Base-by-base conservation (phyloP, 2,113 vertebrate genomes). In the Equus quagga region DNA sequence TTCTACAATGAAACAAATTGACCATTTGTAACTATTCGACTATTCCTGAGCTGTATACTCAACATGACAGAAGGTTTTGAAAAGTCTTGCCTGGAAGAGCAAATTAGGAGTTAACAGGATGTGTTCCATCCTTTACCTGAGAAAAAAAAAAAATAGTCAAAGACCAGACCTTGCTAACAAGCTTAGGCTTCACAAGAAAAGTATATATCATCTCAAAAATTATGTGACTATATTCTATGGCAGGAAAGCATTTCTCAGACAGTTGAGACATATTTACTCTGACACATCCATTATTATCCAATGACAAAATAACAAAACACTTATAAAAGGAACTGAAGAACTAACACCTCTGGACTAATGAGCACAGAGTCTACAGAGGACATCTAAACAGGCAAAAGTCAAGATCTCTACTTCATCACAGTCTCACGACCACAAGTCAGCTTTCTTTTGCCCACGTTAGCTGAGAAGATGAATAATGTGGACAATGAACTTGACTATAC, bases 201-300 rank as follows among this genome's bases (percentile, higher is more conserved):
- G 14, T 58, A 28, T 58, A 72, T 49, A 67, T 89, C 51, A 84
- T 70, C 64, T 94, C 5, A 54, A 92, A 97, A 84, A 91, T 56
- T 28, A 79, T 44, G n/a, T 92, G 41, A 58, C 54, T 49, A 28
- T 69, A 64, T 60, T 90, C 49, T 91, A 69, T 0, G 13, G 9
- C 89, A 89, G 41, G 23, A 23, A 82, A 86, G 11, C 15, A 58
- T 91, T 89, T 82, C 82, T 96, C 69, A 93, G 85, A 8, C 19
- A 78, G 70, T 84, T 85, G 65, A 89, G 78, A 81, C 44, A 87
- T 73, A 97, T 83, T 94, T 89, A 92, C 70, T 94, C 44, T 96
- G 96, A 91, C 94, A 96, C 12, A 73, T 82, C 75, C 46, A 95
- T 90, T 90, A 89, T 87, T 90, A 86, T 70, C 62, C 51, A 97